Base-by-base conservation (phyloP, 2,797 vertebrate species). In the Cichlasoma orientale region DNA sequence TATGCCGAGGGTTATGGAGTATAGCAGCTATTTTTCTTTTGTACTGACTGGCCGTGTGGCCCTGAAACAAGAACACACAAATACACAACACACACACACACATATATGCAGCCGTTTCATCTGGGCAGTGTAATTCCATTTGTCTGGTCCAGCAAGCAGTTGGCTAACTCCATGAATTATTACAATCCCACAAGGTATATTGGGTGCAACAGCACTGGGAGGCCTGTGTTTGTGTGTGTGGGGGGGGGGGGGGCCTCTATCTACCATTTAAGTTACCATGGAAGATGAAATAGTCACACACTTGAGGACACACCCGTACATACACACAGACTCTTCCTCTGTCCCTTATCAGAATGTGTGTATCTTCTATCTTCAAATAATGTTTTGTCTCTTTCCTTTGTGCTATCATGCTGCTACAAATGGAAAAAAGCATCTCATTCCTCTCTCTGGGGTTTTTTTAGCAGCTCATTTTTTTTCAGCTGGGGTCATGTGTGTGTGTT, bases 151-250 rank as follows among this genome's bases (percentile, higher is more conserved):
- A 94, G 95, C 96, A 95, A 96, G 95, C 89, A 93, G 88, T 91
- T 83, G 88, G 94, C 95, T 95, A 95, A 95, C 94, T 95, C 96
- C 95, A 93, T 97, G 97, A 97, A 97, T 97, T 96, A 97, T 97
- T 96, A 94, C 95, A 95, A 95, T 93, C 85, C 92, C 86, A 73
- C 93, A 93, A 95, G 96, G 95, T 86, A 95, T 97, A 96, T 95
- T 92, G 89, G 87, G 89, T 81, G 93, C 92, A 47, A 79, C 92
- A 92, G 92, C 85, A 58, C 78, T 63, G 84, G 85, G 84, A 85
- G 83, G 83, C 74, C 73, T 87, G 83, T 74, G 73, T 59, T 92
- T 80, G 92, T 90, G 92, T 87, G 83, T 74, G 73, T 59, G 92
- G 79, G 92, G 90, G 92, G 86, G 69, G 56, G 52, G 88, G 75